phyloP scores from a whole-genome alignment of 2,797 vertebrate genomes.

The Pangasius larnaudii region DNA sequence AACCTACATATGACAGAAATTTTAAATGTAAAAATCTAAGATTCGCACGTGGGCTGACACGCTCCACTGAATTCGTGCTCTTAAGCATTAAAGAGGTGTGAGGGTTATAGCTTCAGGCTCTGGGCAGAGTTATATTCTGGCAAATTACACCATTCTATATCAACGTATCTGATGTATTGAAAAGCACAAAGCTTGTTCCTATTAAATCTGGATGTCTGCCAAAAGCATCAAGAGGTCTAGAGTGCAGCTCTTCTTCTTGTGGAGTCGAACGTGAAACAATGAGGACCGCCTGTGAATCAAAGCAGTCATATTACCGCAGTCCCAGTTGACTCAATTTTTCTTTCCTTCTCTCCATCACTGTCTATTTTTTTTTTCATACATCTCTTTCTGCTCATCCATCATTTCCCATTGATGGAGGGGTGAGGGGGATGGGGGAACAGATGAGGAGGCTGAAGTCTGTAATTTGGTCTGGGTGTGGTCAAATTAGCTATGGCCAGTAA shows the following conservation, averaged over 20 bases:
- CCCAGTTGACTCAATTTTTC: conserved; percentile 12
- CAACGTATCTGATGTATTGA: neutral
- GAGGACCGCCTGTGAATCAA: conserved; percentile 23
- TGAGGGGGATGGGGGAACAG: conserved; percentile 16
- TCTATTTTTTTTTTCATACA: conserved; percentile 28
- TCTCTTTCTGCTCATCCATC: neutral
- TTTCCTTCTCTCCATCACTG: neutral
- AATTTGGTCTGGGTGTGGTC: conserved; percentile 46
- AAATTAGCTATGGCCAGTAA: conserved; percentile 52
- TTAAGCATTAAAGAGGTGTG: neutral
- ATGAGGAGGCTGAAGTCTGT: conserved; percentile 33
- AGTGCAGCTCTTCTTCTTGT: neutral
- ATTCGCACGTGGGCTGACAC: neutral
- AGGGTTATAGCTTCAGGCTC: neutral
- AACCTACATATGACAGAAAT: neutral
- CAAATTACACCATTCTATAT: neutral
- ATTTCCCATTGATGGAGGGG: neutral
- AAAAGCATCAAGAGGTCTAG: conserved; percentile 25
- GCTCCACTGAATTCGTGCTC: neutral
- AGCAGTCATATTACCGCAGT: conserved; percentile 17
- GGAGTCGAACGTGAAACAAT: conserved; percentile 27
- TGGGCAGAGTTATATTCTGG: neutral
- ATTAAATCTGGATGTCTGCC: conserved; percentile 32
- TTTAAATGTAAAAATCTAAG: neutral
- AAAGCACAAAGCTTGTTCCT: neutral